Base-by-base conservation (phyloP, 2,888 invertebrate species). In the Plagodis dolabraria region DNA sequence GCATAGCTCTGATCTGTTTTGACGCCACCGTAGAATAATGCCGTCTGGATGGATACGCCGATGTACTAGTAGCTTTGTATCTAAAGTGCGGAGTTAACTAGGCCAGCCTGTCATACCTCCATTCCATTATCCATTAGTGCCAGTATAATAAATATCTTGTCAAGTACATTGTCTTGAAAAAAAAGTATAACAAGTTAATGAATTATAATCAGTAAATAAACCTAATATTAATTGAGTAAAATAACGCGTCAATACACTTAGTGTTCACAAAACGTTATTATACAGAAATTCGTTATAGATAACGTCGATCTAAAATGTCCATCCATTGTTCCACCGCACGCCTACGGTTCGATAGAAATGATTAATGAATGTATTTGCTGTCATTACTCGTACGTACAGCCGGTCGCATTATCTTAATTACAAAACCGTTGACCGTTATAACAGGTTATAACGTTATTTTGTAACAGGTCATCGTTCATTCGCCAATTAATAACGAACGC, bases 371-470 rank as follows among this genome's bases (percentile, higher is more conserved):
- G 51, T 50, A 55, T 60, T 65, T 53, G 59, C 49, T 52, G 63
- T 66, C 69, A 70, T 74, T 69, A 70, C 64, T 40, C 34, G 58
- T 57, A 58, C 61, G 60, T 63, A 64, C 55, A 70, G 67, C 68
- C 64, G 54, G 63, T 55, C 52, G 49, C 60, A 70, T 72, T 74
- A 70, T 70, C 69, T 68, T 75, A 74, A 74, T 74, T 75, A 67
- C 63, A 47, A 67, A 67, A 67, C 67, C 70, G 69, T 67, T 68
- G 70, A 64, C 45, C 63, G 54, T 40, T 47, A 46, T 35, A 46
- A 11, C 50, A 53, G 51, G 22, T 46, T 52, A 47, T 53, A 55
- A 55, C 48, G 57, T 57, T 55, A 64, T 61, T 53, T 58, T 53
- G 12, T 55, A 47, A 55, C 38, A 47, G 56, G 53, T 53, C 63